Evolutionary conservation across 2,888 invertebrate species (phyloP).

Genomic region (Syritta pipiens): DNA sequence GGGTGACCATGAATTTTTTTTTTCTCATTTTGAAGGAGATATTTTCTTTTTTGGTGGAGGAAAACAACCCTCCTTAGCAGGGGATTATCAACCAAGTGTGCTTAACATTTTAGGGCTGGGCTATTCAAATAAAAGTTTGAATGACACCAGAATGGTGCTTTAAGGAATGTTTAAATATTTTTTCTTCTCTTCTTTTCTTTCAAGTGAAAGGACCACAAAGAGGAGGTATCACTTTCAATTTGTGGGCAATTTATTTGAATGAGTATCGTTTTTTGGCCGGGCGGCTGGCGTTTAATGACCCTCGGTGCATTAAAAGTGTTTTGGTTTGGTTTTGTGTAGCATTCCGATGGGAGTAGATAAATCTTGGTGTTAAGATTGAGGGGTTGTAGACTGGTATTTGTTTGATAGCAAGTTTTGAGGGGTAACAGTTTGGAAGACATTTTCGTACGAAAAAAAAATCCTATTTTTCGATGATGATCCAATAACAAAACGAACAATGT

Average conservation of each 20-base stretch:
- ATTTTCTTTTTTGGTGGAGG: not conserved
- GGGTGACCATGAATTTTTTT: conserved; percentile 29
- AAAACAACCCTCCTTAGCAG: conserved; percentile 45
- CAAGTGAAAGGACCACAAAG: conserved; percentile 1
- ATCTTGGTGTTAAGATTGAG: too few relatives aligned
- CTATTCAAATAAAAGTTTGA: conserved; percentile 68
- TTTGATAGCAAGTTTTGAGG: too few relatives aligned
- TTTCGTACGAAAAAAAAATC: too few relatives aligned
- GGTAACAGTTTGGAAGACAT: too few relatives aligned
- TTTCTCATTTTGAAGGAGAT: not conserved
- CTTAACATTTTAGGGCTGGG: conserved; percentile 64
- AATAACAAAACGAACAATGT: too few relatives aligned
- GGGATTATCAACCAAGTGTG: conserved; percentile 56
- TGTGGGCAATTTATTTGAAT: conserved; percentile 55
- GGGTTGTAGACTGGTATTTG: too few relatives aligned
- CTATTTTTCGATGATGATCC: too few relatives aligned
- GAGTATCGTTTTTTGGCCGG: conserved; percentile 33
- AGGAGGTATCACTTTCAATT: conserved; percentile 58
- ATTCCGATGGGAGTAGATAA: too few relatives aligned
- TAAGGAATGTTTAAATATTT: conserved; percentile 50
- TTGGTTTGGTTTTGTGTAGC: too few relatives aligned
- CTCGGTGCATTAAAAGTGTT: not conserved
- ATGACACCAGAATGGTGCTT: conserved; percentile 59
- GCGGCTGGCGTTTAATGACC: conserved; percentile 18
- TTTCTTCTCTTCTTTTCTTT: not conserved